A percentile compares a stretch with the other conserved stretches of the same genome.
phyloP scores from a whole-genome alignment of 2,113 vertebrate species.

The Meleagris gallopavo region DNA sequence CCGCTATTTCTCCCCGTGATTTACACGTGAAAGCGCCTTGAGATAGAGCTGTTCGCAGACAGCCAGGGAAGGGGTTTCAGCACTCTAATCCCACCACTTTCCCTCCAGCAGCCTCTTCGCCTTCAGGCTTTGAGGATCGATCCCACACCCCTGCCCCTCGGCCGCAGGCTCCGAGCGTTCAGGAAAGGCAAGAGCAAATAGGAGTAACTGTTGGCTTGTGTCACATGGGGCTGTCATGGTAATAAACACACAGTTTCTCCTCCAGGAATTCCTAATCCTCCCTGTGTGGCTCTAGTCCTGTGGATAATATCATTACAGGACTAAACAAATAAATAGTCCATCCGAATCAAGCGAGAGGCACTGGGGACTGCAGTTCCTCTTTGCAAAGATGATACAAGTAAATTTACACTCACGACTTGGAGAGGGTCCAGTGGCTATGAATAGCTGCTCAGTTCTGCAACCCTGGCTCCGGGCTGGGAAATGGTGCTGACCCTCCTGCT shows the following conservation, averaged over 20 bases:
- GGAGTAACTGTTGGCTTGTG: constrained; percentile 78
- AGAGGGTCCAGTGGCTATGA: constrained; percentile 78
- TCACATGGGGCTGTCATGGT: constrained; percentile 76
- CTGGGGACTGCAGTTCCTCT: constrained; percentile 75
- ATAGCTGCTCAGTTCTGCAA: constrained; percentile 85
- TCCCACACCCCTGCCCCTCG: background rate
- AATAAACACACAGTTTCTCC: constrained; percentile 78
- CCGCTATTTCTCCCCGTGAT: background rate
- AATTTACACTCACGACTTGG: constrained; percentile 83
- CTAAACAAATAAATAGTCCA: constrained; percentile 88
- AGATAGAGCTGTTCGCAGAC: background rate
- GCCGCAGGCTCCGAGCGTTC: background rate
- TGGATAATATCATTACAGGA: constrained; percentile 86
- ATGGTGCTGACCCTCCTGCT: constrained; percentile 81
- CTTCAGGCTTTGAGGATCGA: background rate
- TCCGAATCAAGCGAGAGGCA: constrained; percentile 78
- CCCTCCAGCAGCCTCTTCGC: background rate
- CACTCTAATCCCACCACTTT: background rate
- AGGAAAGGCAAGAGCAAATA: background rate
- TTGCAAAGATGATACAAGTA: constrained; percentile 80
- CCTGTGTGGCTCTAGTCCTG: constrained; percentile 78
- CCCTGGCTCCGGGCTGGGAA: constrained; percentile 75
- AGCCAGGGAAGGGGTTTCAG: background rate
- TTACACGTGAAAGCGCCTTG: background rate
- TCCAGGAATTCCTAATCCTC: constrained; percentile 78